phyloP scores from a whole-genome alignment of 2,888 invertebrate species.

The Tuberolachnus salignus region DNA sequence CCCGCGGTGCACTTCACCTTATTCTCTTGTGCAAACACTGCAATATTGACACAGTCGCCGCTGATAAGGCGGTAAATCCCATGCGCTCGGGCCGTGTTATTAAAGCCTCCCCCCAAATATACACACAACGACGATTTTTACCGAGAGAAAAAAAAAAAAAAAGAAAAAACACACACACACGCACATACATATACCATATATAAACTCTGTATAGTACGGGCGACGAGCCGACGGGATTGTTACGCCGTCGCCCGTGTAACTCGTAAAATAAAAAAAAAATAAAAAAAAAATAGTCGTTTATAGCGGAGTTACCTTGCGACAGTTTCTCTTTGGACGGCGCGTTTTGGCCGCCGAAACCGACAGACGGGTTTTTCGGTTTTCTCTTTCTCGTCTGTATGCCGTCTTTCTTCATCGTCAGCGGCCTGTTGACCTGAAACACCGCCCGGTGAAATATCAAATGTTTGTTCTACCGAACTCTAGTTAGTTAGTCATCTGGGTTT shows the following conservation, averaged over 20 bases:
- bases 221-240: not conserved
- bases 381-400: constrained; percentile 97
- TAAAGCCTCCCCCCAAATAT: constrained; percentile 29
- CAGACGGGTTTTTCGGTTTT: constrained; percentile 66
- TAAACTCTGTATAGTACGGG: too few species aligned
- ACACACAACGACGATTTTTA: constrained; percentile 7
- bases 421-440: constrained; percentile 84
- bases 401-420: constrained; percentile 97
- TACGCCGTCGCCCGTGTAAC: too few species aligned
- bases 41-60: constrained; percentile 50
- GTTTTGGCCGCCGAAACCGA: constrained; percentile 52
- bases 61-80: constrained; percentile 54
- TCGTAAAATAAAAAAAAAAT: too few species aligned
- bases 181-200: too few species aligned
- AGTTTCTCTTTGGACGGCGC: constrained; percentile 54
- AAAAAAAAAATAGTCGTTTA: too few species aligned
- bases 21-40: constrained; percentile 45
- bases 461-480: constrained; percentile 31
- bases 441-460: constrained; percentile 23
- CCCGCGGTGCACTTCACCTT: constrained; percentile 45
- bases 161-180: too few species aligned
- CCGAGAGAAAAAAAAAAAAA: constrained; percentile 21
- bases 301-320: constrained; percentile 47
- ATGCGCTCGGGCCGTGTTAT: constrained; percentile 23
- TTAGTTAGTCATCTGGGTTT: constrained; percentile 51